Conservation (phyloP, 2,888 invertebrate genomes). For the Leucania comma region DNA sequence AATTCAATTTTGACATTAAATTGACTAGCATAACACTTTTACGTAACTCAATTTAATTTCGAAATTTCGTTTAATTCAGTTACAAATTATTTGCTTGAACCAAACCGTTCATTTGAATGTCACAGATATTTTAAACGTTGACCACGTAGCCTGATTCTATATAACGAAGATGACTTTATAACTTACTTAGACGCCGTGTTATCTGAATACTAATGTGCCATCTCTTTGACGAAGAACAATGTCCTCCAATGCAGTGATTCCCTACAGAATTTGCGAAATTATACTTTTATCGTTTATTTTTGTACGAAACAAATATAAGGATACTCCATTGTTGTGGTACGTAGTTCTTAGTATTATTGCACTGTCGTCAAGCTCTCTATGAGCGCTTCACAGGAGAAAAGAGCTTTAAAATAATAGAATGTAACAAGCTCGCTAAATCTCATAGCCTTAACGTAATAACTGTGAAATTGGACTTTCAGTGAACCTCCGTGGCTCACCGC, state of each 20-base stretch:
- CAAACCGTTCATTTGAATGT: slow-evolving; percentile 47
- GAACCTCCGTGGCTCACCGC: slow-evolving; percentile 35
- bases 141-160: slow-evolving; percentile 64
- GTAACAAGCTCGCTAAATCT: slow-evolving; percentile 77
- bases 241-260: slow-evolving; percentile 39
- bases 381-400: slow-evolving; percentile 61
- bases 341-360: slow-evolving; percentile 48
- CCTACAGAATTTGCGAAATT: slow-evolving; percentile 34
- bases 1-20: too few species aligned
- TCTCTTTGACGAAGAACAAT: slow-evolving; percentile 49
- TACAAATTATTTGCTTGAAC: slow-evolving; percentile 5
- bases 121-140: slow-evolving; percentile 62
- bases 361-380: slow-evolving; percentile 47
- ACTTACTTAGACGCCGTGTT: slow-evolving; percentile 60
- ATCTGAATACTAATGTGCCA: slow-evolving; percentile 65
- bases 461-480: slow-evolving; percentile 81
- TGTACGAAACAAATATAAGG: slow-evolving; percentile 23
- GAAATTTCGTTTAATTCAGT: background rate
- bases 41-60: background rate
- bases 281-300: slow-evolving; percentile 34
- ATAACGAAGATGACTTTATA: slow-evolving; percentile 67
- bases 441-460: slow-evolving; percentile 81
- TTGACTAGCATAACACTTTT: background rate
- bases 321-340: slow-evolving; percentile 13
- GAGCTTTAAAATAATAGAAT: slow-evolving; percentile 79